phyloP scores from a whole-genome alignment of 2,113 vertebrate species.

The Otus sunia region DNA sequence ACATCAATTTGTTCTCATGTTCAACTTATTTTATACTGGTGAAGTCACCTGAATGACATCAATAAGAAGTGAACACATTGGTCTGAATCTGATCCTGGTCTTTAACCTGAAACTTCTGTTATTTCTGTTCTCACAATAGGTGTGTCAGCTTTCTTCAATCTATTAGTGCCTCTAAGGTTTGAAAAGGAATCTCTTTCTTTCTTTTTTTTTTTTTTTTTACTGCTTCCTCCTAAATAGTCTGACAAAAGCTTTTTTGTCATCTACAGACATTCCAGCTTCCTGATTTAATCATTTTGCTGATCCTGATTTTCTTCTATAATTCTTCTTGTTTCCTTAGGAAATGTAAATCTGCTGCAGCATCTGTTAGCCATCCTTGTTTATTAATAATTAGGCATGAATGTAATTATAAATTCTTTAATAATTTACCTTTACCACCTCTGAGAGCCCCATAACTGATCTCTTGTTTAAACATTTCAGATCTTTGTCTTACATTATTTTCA shows the following conservation, averaged over 20 bases:
- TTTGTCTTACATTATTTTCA: constrained; percentile 49
- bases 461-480: constrained; percentile 62
- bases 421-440: constrained; percentile 62
- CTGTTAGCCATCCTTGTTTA: constrained; percentile 61
- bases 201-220: not conserved
- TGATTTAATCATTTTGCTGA: constrained; percentile 36
- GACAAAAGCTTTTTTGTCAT: constrained; percentile 7
- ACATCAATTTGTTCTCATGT: not conserved
- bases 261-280: not conserved
- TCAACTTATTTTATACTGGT: not conserved
- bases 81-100: not conserved
- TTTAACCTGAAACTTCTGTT: not conserved
- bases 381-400: constrained; percentile 59
- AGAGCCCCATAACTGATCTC: constrained; percentile 43
- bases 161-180: not conserved
- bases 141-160: not conserved
- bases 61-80: not conserved
- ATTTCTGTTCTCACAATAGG: not conserved
- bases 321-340: constrained; percentile 60
- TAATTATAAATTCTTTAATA: constrained; percentile 64
- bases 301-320: constrained; percentile 42
- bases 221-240: not conserved
- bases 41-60: not conserved
- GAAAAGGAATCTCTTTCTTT: not conserved
- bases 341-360: constrained; percentile 60